Base-by-base conservation (phyloP, 2,797 vertebrate species). In the Linurgus olivaceus region DNA sequence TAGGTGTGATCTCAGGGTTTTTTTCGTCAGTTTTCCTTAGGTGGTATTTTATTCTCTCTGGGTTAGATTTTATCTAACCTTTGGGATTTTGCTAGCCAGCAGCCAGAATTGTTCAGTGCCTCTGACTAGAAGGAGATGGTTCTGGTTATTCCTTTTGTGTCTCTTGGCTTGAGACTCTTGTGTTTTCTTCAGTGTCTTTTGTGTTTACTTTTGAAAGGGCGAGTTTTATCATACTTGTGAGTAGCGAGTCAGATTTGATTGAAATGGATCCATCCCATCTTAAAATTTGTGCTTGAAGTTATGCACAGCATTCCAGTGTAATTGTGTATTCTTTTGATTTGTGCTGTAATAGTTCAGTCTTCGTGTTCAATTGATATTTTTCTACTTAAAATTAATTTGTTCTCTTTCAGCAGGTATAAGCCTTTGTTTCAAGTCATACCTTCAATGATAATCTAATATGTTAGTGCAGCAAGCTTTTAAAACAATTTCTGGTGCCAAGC, bases 391-490 rank as follows among this genome's bases (percentile, higher is more conserved):
- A 86, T 63, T 72, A 86, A 94, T 95, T 96, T 94, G 67, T 95
- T 96, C 86, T 96, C 77, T 96, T 96, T 93, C 96, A 96, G 94
- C 95, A 96, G 94, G 93, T 96, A 87, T 93, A 96, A 93, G 79
- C 77, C 91, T 94, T 90, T 93, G 89, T 96, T 96, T 95, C 95
- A 96, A 91, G 91, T 93, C 91, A 92, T 91, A 77, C 84, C 96
- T 95, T 94, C 91, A 91, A 3, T 96, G 94, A 92, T 96, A 89
- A 93, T 86, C 50, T 96, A 88, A 62, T 86, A 92, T 84, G 89
- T 94, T 96, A 96, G 95, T 82, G 91, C 95, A 96, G 95, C 94
- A 96, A 96, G 88, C 93, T 96, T 96, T 96, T 96, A 96, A 96
- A 96, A 96, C 94, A 70, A 76, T 95, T 95, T 96, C 88, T 96